These are phyloP conservation scores for Limnephilus lunatus DNA, from an alignment of 2,888 invertebrate genomes.

Conservation along the genomic window DNA sequence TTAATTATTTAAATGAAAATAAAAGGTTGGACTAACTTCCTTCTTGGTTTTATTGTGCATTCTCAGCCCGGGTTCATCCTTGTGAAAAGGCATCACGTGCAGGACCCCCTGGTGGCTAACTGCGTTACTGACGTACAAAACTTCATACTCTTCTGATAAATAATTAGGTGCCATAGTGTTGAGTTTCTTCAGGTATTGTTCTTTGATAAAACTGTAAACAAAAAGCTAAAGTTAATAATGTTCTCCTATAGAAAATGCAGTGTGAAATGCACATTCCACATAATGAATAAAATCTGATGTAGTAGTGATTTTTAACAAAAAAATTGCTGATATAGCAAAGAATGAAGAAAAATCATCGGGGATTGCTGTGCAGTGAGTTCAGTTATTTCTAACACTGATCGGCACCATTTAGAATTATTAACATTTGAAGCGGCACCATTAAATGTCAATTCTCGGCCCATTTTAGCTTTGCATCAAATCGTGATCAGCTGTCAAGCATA, in stretches of 20 bases:
- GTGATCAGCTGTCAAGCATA: too few species aligned
- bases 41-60: conserved; percentile 80
- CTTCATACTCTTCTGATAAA: conserved; percentile 83
- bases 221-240: neutral
- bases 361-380: too few species aligned
- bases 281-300: neutral
- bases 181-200: conserved; percentile 88
- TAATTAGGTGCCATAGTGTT: conserved; percentile 90
- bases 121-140: conserved; percentile 68
- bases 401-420: too few species aligned
- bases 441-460: too few species aligned
- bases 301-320: neutral
- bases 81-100: conserved; percentile 81
- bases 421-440: too few species aligned
- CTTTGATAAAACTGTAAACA: conserved; percentile 79
- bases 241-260: too few species aligned
- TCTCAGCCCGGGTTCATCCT: conserved; percentile 82
- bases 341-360: too few species aligned
- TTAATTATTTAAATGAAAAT: neutral
- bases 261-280: neutral
- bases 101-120: conserved; percentile 82
- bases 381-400: too few species aligned
- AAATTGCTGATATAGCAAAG: too few species aligned
- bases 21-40: conserved; percentile 74
- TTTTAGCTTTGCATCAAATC: too few species aligned